These are phyloP conservation scores for Amblyopsis hoosieri DNA, from an alignment of 2,797 vertebrate genomes.

Conservation along the genomic window DNA sequence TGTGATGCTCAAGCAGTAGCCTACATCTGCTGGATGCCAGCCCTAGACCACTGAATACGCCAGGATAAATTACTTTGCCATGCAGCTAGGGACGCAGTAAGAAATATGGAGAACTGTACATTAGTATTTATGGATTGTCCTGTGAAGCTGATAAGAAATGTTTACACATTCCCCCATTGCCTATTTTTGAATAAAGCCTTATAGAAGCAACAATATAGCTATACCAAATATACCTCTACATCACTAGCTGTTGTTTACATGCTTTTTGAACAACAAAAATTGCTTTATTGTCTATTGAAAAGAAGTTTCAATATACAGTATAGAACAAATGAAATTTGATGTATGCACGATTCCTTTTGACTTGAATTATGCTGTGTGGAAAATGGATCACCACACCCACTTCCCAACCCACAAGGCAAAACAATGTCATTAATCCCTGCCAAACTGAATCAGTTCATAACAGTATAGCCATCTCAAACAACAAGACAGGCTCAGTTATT, in stretches of 20 bases:
- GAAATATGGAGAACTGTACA: no score
- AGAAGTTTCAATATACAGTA: not conserved
- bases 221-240: no score
- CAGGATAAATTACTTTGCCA: constrained; percentile 4
- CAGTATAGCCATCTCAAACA: not conserved
- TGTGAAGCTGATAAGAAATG: no score
- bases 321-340: constrained; percentile 17
- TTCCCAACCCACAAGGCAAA: constrained; percentile 6
- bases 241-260: constrained; percentile 6
- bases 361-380: constrained; percentile 1
- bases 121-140: no score
- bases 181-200: no score
- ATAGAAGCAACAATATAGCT: no score
- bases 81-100: no score
- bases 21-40: not conserved
- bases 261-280: not conserved
- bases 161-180: no score
- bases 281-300: not conserved
- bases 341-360: constrained; percentile 16
- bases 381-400: constrained; percentile 8
- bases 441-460: not conserved
- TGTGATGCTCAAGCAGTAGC: constrained; percentile 27
- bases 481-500: not conserved
- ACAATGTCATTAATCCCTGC: not conserved
- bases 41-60: not conserved